Base-by-base conservation (phyloP, 2,888 invertebrate species). In the Brachypalpus laphriformis region DNA sequence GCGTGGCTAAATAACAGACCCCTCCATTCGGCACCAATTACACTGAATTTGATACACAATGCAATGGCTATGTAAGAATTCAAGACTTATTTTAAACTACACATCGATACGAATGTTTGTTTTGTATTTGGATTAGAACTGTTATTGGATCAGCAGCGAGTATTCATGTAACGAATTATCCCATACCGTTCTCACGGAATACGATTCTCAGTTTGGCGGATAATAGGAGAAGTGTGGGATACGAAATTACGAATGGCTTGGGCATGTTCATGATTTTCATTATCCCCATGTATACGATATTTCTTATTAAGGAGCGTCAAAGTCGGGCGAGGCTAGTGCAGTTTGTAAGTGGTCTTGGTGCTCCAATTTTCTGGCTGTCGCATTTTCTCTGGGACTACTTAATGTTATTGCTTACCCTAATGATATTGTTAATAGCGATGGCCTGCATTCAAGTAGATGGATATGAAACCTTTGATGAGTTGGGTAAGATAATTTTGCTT, bases 1-100 rank as follows among this genome's bases (percentile, higher is more conserved):
- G 95, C 94, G 0, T 95, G 95, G 94, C 96, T 96, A 91, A 97
- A 97, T 89, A 96, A 96, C 90, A 90, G n/a, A n/a, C n/a, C n/a
- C n/a, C n/a, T n/a, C n/a, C n/a, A n/a, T n/a, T n/a, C n/a, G n/a
- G n/a, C n/a, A n/a, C n/a, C n/a, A n/a, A n/a, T n/a, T n/a, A n/a
- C n/a, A n/a, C n/a, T n/a, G n/a, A n/a, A n/a, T n/a, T n/a, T n/a
- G n/a, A n/a, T n/a, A n/a, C n/a, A n/a, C n/a, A n/a, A n/a, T n/a
- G n/a, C n/a, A n/a, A n/a, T 96, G 42, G 93, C 95, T 0, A 93
- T 92, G 87, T 89, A 81, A 87, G 88, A 1, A 18, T 0, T 8
- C 0, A 0, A 14, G 14, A 7, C 1, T 6, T 11, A 11, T 4
- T 7, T 3, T 40, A 5, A 34, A 87, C n/a, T n/a, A n/a, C 16